These are phyloP conservation scores for Microtus pennsylvanicus DNA, from an alignment of 2,113 vertebrate species.

Conservation along the genomic window DNA sequence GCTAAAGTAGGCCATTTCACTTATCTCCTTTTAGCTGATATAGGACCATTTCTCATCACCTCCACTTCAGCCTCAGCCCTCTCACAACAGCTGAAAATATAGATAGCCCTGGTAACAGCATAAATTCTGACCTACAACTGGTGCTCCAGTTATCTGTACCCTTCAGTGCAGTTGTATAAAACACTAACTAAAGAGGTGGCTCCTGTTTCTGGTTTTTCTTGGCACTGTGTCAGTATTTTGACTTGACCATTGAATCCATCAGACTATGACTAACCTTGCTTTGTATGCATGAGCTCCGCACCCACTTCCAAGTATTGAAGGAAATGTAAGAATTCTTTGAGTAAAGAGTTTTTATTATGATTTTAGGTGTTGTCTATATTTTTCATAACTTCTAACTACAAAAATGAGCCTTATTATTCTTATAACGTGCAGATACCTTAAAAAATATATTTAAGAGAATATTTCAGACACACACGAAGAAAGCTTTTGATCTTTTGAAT, in stretches of 20 bases:
- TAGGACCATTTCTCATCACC: not conserved
- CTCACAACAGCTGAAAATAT: not conserved
- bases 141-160: not conserved
- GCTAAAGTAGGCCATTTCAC: not conserved
- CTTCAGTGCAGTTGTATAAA: not conserved
- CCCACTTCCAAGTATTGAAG: not conserved
- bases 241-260: not conserved
- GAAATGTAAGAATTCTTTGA: not conserved
- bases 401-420: not conserved
- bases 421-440: not conserved
- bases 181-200: not conserved
- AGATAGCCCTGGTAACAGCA: not conserved
- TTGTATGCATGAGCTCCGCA: not conserved
- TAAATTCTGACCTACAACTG: not conserved
- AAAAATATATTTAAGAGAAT: not conserved
- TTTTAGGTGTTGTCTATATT: constrained; percentile 2
- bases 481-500: not conserved
- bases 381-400: constrained; percentile 18
- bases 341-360: not conserved
- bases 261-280: not conserved
- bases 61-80: not conserved
- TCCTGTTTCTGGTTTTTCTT: not conserved
- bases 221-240: not conserved
- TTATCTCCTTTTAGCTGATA: not conserved
- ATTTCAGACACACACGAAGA: not conserved